phyloP scores from a whole-genome alignment of 2,113 vertebrate species.

The Mastomys coucha region DNA sequence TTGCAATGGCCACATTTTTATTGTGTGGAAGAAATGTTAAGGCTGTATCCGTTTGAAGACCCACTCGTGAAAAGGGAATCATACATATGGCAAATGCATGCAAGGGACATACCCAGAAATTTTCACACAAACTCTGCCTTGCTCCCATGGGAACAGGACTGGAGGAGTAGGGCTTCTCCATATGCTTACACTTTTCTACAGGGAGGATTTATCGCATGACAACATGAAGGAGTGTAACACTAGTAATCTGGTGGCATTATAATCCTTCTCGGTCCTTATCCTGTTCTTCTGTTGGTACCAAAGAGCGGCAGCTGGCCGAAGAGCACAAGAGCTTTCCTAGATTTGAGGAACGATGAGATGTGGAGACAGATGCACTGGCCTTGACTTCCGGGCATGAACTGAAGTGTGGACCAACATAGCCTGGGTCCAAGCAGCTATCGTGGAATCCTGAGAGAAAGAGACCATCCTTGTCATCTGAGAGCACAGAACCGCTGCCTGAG shows the following conservation, averaged over 20 bases:
- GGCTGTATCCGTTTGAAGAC: not conserved
- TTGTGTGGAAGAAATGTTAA: not conserved
- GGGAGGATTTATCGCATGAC: not conserved
- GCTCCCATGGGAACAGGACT: not conserved
- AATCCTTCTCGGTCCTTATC: not conserved
- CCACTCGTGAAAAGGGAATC: no score
- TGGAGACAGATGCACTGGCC: not conserved
- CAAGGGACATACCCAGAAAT: not conserved
- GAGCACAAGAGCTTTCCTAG: not conserved
- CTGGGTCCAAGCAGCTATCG: not conserved
- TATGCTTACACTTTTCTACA: not conserved
- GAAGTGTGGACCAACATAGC: accelerated
- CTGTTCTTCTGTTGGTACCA: not conserved
- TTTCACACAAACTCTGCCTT: not conserved
- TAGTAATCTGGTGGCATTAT: not conserved
- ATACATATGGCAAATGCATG: not conserved
- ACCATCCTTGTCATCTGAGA: not conserved
- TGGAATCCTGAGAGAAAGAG: not conserved
- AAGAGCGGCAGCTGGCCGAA: not conserved
- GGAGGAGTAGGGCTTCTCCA: not conserved
- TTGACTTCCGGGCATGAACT: no score
- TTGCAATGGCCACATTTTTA: not conserved
- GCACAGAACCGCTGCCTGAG: not conserved
- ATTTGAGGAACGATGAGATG: not conserved
- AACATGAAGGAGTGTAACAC: not conserved